These are phyloP conservation scores for Sinella curviseta DNA, from an alignment of 1,140 invertebrate species.

Conservation along the genomic window DNA sequence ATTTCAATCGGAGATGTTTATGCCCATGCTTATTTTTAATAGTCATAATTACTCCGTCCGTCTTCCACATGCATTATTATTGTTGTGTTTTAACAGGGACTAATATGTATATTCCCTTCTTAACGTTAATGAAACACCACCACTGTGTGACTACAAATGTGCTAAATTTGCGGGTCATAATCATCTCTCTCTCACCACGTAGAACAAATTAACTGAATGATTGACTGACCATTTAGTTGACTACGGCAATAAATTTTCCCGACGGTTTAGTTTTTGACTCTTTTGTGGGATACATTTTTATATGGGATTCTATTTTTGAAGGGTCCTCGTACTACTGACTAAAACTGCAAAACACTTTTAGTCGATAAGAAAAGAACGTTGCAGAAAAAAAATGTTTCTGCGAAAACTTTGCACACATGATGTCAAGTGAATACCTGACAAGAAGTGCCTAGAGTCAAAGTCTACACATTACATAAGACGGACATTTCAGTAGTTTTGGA, in stretches of 20 bases:
- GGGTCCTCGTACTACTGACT: background rate
- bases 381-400: too few relatives aligned
- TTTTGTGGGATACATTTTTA: background rate
- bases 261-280: background rate
- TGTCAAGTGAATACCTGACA: background rate
- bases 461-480: background rate
- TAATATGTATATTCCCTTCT: background rate
- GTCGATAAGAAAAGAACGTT: too few relatives aligned
- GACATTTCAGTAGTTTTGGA: background rate
- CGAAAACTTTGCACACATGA: too few relatives aligned
- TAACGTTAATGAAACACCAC: background rate
- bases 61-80: too few relatives aligned
- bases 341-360: background rate
- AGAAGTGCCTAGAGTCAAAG: too few relatives aligned
- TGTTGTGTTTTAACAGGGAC: too few relatives aligned
- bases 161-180: background rate
- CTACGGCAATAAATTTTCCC: background rate
- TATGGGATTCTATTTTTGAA: background rate
- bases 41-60: too few relatives aligned
- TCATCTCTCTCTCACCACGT: background rate
- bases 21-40: too few relatives aligned
- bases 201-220: background rate
- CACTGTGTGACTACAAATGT: background rate
- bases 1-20: too few relatives aligned
- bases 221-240: constrained; percentile 2